These are phyloP conservation scores for Leptopterna dolabrata DNA, from an alignment of 2,888 invertebrate species.

Conservation along the genomic window DNA sequence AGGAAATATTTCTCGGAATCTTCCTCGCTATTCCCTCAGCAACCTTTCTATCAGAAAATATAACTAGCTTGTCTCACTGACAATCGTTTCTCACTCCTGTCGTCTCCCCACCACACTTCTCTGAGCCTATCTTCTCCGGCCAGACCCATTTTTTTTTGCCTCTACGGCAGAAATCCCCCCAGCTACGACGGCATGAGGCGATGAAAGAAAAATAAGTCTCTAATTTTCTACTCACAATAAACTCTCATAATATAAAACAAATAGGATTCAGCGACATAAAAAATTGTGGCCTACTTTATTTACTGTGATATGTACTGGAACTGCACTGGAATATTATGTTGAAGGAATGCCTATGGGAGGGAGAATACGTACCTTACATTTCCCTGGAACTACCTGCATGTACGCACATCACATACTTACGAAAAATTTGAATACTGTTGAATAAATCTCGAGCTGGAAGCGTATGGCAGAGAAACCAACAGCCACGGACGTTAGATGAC, in stretches of 20 bases:
- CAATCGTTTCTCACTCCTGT: constrained; percentile 34
- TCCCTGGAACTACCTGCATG: too few species aligned
- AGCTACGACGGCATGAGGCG: not conserved
- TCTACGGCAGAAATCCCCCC: not conserved
- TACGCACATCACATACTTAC: too few species aligned
- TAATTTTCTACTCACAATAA: too few species aligned
- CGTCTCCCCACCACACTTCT: not conserved
- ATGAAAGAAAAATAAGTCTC: not conserved
- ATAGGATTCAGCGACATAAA: not conserved
- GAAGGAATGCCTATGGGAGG: too few species aligned
- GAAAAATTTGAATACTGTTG: too few species aligned
- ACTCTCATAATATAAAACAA: not conserved
- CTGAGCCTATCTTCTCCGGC: constrained; percentile 7
- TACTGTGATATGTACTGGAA: too few species aligned
- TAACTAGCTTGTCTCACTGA: constrained; percentile 24
- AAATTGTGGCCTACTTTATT: not conserved
- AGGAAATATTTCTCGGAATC: not conserved
- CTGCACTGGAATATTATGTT: too few species aligned
- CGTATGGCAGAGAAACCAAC: too few species aligned
- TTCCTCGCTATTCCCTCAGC: not conserved
- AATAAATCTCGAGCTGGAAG: too few species aligned
- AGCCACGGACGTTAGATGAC: too few species aligned
- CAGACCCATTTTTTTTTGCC: constrained; percentile 12
- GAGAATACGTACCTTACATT: too few species aligned
- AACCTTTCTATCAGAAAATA: not conserved